Evolutionary conservation across 2,888 invertebrate species (phyloP).

Genomic region (Salticus scenicus): DNA sequence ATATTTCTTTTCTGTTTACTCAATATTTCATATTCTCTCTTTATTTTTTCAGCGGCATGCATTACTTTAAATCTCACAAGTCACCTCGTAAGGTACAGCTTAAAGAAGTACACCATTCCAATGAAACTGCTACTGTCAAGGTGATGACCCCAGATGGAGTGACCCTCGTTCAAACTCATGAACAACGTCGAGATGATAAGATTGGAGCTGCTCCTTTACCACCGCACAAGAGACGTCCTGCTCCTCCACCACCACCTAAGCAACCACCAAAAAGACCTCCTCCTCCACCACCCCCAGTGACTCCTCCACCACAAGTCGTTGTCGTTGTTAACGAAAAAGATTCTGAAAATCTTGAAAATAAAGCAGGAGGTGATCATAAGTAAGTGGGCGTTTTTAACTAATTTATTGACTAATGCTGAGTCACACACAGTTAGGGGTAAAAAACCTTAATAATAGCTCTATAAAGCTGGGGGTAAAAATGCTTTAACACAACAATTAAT

Average conservation of each 20-base stretch:
- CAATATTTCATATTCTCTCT: background rate
- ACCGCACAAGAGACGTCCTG: constrained; percentile 63
- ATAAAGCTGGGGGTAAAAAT: too few species aligned
- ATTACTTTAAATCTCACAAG: constrained; percentile 61
- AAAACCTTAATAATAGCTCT: too few species aligned
- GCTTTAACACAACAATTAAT: too few species aligned
- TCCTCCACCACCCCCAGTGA: constrained; percentile 60
- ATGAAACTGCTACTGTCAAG: constrained; percentile 66
- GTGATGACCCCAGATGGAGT: constrained; percentile 67
- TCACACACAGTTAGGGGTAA: too few species aligned
- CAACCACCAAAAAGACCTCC: constrained; percentile 65
- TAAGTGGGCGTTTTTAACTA: constrained; percentile 1
- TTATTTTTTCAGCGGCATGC: constrained; percentile 56
- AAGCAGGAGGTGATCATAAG: constrained; percentile 22
- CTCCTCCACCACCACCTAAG: constrained; percentile 64
- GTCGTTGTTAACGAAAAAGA: constrained; percentile 34
- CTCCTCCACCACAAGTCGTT: constrained; percentile 39
- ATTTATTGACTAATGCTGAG: too few species aligned
- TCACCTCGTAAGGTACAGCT: constrained; percentile 66
- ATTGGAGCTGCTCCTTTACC: background rate
- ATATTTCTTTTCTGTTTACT: too few species aligned
- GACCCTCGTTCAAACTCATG: constrained; percentile 54
- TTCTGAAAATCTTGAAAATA: constrained; percentile 4
- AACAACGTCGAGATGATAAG: constrained; percentile 20
- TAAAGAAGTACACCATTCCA: constrained; percentile 68